Conservation (phyloP, 2,113 vertebrate species). For the Pagrus major region DNA sequence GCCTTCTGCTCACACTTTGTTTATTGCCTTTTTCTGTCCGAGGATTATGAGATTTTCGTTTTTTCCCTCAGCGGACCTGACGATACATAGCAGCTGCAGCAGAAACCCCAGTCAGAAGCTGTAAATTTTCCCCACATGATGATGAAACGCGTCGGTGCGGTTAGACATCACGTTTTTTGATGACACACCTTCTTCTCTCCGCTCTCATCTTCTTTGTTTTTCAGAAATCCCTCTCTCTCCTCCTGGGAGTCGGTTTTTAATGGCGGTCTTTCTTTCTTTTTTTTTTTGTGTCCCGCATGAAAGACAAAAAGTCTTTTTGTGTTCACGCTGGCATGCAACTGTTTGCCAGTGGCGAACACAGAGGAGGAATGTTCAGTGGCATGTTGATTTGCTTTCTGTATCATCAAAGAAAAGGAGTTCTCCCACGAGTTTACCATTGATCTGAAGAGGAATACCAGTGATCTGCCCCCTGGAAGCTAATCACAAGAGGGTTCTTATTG, state of each 20-base stretch:
- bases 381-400: constrained; percentile 28
- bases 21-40: constrained; percentile 40
- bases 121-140: constrained; percentile 21
- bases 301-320: constrained; percentile 48
- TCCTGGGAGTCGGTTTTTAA: constrained; percentile 24
- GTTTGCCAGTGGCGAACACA: constrained; percentile 30
- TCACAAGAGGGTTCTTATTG: constrained; percentile 17
- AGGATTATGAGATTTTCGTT: constrained; percentile 64
- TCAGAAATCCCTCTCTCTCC: constrained; percentile 5
- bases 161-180: constrained; percentile 25
- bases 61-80: constrained; percentile 31
- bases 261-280: background rate
- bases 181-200: constrained; percentile 17
- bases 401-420: constrained; percentile 30
- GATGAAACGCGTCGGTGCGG: constrained; percentile 25
- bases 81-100: constrained; percentile 11
- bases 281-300: background rate
- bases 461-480: constrained; percentile 34
- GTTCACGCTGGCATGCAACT: constrained; percentile 20
- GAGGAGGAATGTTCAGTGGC: constrained; percentile 11
- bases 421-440: constrained; percentile 16
- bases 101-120: background rate
- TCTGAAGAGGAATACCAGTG: constrained; percentile 16
- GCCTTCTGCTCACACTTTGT: constrained; percentile 30
- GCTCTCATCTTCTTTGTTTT: constrained; percentile 32